Conservation (phyloP, 2,113 vertebrate genomes). For the Gnathonemus echidnorhynchus region DNA sequence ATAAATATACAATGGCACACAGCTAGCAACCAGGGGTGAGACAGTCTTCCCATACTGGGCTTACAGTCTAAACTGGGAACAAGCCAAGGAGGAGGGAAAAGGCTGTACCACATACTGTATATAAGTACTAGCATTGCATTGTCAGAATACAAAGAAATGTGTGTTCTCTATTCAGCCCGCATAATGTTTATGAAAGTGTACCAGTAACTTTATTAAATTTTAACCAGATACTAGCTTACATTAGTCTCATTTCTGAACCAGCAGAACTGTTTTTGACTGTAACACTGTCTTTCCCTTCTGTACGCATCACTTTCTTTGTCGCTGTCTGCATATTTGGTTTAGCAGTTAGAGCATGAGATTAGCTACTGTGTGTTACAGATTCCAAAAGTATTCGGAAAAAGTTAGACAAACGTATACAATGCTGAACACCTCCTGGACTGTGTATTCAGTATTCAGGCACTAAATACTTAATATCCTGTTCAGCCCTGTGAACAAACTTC, state of each 20-base stretch:
- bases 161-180: neutral
- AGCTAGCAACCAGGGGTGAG: neutral
- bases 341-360: neutral
- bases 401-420: neutral
- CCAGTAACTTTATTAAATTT: neutral
- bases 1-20: neutral
- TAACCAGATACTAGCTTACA: neutral
- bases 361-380: neutral
- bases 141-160: neutral
- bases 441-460: neutral
- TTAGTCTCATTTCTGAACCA: neutral
- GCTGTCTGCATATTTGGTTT: neutral
- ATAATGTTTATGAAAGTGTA: neutral
- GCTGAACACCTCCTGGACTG: neutral
- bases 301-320: no score
- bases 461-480: neutral
- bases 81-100: neutral
- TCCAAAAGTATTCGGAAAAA: neutral
- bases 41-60: neutral
- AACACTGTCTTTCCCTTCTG: neutral
- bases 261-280: neutral
- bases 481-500: neutral
- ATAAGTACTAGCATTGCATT: neutral
- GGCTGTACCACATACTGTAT: neutral
- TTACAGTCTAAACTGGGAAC: neutral